Conservation (phyloP, 35 echinoderm and acorn worm species). For the Ptychodera flava region DNA sequence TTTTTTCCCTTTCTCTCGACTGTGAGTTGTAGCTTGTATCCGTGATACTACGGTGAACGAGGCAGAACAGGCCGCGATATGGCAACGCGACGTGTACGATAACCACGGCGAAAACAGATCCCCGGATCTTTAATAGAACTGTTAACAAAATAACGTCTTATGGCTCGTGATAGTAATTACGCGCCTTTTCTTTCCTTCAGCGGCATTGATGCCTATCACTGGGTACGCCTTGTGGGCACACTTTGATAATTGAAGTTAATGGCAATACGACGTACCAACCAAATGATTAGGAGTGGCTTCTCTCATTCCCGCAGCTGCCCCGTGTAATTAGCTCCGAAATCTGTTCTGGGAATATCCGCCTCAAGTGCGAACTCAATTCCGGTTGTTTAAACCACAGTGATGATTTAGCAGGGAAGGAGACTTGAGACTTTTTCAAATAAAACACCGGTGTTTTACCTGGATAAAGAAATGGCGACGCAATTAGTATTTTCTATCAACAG, state of each 20-base stretch:
- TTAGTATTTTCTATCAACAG: not conserved
- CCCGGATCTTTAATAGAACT: not conserved
- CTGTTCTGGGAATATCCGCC: not conserved
- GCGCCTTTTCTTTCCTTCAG: not conserved
- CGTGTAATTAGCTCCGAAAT: not conserved
- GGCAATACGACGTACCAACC: not conserved
- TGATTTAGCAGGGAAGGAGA: not conserved
- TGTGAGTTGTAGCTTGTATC: no score
- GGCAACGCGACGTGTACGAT: no score
- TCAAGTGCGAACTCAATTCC: not conserved
- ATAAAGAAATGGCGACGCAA: not conserved
- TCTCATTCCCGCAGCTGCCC: not conserved
- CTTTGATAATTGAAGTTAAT: not conserved
- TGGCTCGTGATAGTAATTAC: not conserved
- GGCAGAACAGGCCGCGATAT: no score
- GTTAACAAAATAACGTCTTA: constrained; percentile 2
- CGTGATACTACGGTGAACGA: no score
- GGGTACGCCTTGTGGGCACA: not conserved
- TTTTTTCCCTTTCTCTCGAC: no score
- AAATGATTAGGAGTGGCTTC: not conserved
- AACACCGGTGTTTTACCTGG: not conserved
- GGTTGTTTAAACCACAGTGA: not conserved
- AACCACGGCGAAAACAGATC: not conserved
- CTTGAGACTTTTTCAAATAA: not conserved
- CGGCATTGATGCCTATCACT: not conserved